A percentile compares a stretch with the other conserved stretches of the same genome.
phyloP scores from a whole-genome alignment of 2,888 invertebrate species.

The Orthosia gracilis region DNA sequence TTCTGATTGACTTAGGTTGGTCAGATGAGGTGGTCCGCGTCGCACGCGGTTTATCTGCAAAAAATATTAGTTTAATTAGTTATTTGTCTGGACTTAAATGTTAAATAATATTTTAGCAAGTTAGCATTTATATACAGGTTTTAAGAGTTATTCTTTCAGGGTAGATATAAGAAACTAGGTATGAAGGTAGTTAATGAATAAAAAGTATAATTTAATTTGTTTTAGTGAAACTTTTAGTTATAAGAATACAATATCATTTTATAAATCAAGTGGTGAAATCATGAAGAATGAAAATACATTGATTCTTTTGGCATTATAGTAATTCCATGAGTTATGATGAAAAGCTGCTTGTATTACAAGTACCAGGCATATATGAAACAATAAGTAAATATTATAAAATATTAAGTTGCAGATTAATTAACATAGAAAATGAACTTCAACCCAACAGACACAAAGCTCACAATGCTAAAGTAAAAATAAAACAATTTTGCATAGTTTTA shows the following conservation, averaged over 20 bases:
- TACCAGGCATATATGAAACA: conserved; percentile 23
- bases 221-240: neutral
- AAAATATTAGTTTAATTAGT: conserved; percentile 38
- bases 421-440: conserved; percentile 6
- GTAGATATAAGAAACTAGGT: neutral
- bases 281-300: conserved; percentile 14
- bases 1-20: conserved; percentile 79
- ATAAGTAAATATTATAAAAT: conserved; percentile 19
- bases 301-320: neutral
- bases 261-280: neutral
- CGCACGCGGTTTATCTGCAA: conserved; percentile 89
- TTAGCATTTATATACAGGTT: conserved; percentile 29
- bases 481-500: conserved; percentile 23
- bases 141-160: conserved; percentile 7
- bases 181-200: neutral
- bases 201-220: neutral
- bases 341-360: conserved; percentile 36
- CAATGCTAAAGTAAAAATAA: neutral
- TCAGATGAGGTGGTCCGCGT: conserved; percentile 83
- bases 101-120: conserved; percentile 21
- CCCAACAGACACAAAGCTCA: conserved; percentile 3
- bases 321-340: conserved; percentile 26
- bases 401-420: neutral
- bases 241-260: neutral
- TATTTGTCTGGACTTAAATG: neutral